Conservation (phyloP, 2,797 vertebrate genomes). For the Selene dorsalis region DNA sequence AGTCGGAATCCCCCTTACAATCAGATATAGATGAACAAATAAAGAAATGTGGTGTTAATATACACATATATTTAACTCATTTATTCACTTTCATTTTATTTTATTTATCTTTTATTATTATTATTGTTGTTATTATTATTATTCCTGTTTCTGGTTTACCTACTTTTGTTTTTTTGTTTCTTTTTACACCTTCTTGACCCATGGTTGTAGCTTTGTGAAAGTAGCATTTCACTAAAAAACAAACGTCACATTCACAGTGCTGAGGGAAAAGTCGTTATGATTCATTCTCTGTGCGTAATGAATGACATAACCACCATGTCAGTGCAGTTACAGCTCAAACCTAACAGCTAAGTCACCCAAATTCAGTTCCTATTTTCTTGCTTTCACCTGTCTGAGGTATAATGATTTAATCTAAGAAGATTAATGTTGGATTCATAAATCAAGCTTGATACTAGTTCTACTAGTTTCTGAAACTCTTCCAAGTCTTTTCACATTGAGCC, state of each 20-base stretch:
- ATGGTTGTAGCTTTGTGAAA: no score
- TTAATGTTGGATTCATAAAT: background rate
- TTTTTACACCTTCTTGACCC: no score
- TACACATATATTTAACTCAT: no score
- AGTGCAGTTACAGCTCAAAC: background rate
- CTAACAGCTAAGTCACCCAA: background rate
- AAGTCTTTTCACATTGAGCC: background rate
- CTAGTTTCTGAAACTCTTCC: background rate
- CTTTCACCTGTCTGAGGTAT: background rate
- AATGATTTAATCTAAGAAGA: conserved; percentile 5
- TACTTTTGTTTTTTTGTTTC: no score
- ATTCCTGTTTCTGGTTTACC: no score
- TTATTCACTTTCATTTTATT: no score
- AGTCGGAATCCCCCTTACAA: no score
- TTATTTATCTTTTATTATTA: no score
- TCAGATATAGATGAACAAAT: no score
- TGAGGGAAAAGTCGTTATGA: background rate
- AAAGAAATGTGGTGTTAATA: no score
- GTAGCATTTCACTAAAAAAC: background rate
- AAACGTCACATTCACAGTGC: background rate
- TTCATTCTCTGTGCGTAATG: background rate
- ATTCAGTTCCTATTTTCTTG: background rate
- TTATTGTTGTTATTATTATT: no score
- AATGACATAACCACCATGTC: background rate
- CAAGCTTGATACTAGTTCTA: background rate